Percentiles rank a stretch among this genome's conserved stretches.
Evolutionary conservation across 2,113 vertebrate species (phyloP).

Genomic region (Salvelinus fontinalis): DNA sequence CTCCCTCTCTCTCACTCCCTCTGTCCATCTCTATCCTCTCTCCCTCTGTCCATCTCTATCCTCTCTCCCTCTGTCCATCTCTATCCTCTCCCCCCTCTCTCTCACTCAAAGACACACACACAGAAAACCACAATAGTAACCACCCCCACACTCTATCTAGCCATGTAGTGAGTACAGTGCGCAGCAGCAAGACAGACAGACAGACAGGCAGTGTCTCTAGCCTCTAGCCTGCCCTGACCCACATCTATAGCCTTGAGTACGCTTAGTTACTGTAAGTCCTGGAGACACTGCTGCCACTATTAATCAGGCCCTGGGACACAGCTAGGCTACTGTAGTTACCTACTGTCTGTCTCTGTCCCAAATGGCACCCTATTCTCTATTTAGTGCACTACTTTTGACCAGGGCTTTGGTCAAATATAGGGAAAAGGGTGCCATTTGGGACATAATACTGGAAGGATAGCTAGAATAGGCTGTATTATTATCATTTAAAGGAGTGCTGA

Average conservation of each 20-base stretch:
- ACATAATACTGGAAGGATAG: slow-evolving; percentile 2
- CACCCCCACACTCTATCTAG: slow-evolving; percentile 71
- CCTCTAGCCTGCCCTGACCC: slow-evolving; percentile 74
- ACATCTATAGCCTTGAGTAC: slow-evolving; percentile 82
- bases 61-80: slow-evolving; percentile 34
- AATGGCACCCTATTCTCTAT: no score
- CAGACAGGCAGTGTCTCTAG: slow-evolving; percentile 33
- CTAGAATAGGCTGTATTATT: slow-evolving; percentile 54
- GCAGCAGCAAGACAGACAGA: slow-evolving; percentile 23
- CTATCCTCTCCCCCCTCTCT: slow-evolving; percentile 19
- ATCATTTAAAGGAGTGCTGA: slow-evolving; percentile 45
- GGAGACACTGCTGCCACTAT: slow-evolving; percentile 75
- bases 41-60: slow-evolving; percentile 25
- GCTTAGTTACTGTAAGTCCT: slow-evolving; percentile 76
- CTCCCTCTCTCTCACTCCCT: slow-evolving; percentile 30
- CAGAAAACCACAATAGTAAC: slow-evolving; percentile 57
- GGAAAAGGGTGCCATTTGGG: no score
- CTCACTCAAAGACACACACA: slow-evolving; percentile 39
- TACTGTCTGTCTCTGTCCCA: slow-evolving; percentile 55
- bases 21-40: background rate
- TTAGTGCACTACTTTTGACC: no score
- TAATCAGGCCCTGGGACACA: slow-evolving; percentile 68
- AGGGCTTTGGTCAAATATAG: no score
- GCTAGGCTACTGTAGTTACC: slow-evolving; percentile 38
- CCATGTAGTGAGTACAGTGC: slow-evolving; percentile 50